These are phyloP conservation scores for Sceloporus undulatus DNA, from an alignment of 2,113 vertebrate species.

Conservation along the genomic window DNA sequence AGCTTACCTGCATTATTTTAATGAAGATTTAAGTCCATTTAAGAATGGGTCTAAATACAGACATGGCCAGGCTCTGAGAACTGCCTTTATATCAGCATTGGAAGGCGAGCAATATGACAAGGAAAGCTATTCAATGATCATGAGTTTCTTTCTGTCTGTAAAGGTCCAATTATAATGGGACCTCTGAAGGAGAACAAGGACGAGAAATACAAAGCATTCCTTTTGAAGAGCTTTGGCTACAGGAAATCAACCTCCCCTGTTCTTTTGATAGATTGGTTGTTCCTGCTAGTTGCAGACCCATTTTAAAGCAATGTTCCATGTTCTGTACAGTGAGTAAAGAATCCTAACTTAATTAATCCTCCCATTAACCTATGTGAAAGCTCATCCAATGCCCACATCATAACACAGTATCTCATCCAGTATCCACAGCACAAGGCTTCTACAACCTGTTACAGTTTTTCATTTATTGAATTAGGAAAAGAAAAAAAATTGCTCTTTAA, in stretches of 20 bases:
- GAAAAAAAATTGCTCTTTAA: too few species aligned
- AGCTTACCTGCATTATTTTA: not conserved
- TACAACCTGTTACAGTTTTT: not conserved
- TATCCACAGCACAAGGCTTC: not conserved
- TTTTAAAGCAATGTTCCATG: not conserved
- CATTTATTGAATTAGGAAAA: not conserved
- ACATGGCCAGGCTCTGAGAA: not conserved
- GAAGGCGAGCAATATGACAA: not conserved
- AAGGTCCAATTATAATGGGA: slow-evolving; percentile 14
- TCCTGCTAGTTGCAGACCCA: not conserved
- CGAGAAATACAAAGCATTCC: not conserved
- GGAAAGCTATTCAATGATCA: not conserved
- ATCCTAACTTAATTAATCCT: not conserved
- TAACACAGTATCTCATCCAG: not conserved
- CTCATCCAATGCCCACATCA: not conserved
- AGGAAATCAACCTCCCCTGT: not conserved
- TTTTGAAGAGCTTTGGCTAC: not conserved
- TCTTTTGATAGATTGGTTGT: not conserved
- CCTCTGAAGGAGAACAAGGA: not conserved
- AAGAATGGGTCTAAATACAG: not conserved
- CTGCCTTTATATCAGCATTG: not conserved
- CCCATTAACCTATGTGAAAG: not conserved
- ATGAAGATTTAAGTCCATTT: not conserved
- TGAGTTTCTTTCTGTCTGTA: not conserved
- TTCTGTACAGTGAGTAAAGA: not conserved